phyloP scores from a whole-genome alignment of 2,888 invertebrate species.

The Trichacis sp. region DNA sequence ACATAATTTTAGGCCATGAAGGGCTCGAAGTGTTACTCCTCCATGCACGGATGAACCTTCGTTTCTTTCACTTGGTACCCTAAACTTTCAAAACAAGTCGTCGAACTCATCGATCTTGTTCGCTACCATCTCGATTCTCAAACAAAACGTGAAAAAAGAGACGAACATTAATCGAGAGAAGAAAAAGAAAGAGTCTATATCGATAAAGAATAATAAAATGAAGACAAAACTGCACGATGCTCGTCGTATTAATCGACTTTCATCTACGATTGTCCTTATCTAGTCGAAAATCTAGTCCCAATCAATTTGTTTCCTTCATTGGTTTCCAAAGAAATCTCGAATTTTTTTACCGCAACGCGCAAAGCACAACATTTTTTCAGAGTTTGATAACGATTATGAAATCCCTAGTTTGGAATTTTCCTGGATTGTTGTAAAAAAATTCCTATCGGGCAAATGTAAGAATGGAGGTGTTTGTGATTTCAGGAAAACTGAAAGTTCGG shows the following conservation, averaged over 20 bases:
- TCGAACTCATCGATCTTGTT: conserved; percentile 19
- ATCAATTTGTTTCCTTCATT: conserved; percentile 46
- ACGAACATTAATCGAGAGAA: conserved; percentile 1
- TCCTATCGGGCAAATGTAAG: too few relatives aligned
- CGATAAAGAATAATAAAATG: conserved; percentile 3
- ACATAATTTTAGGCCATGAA: conserved; percentile 78
- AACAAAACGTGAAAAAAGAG: background rate
- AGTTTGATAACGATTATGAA: too few relatives aligned
- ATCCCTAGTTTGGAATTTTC: too few relatives aligned
- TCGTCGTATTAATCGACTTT: conserved; percentile 36
- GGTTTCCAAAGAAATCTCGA: too few relatives aligned
- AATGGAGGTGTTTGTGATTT: background rate
- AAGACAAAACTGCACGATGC: conserved; percentile 18
- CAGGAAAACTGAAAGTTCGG: background rate
- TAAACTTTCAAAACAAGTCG: conserved; percentile 23
- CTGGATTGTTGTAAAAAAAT: too few relatives aligned
- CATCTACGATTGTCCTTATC: conserved; percentile 37
- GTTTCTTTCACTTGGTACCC: conserved; percentile 44
- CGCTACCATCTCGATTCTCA: background rate
- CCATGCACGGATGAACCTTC: conserved; percentile 38
- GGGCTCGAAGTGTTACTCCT: conserved; percentile 37
- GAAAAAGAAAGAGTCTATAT: background rate
- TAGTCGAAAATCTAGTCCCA: conserved; percentile 49
- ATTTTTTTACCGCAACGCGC: too few relatives aligned
- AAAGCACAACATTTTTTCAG: too few relatives aligned